Base-by-base conservation (phyloP, 2,113 vertebrate species). In the Hirundichthys speculiger region DNA sequence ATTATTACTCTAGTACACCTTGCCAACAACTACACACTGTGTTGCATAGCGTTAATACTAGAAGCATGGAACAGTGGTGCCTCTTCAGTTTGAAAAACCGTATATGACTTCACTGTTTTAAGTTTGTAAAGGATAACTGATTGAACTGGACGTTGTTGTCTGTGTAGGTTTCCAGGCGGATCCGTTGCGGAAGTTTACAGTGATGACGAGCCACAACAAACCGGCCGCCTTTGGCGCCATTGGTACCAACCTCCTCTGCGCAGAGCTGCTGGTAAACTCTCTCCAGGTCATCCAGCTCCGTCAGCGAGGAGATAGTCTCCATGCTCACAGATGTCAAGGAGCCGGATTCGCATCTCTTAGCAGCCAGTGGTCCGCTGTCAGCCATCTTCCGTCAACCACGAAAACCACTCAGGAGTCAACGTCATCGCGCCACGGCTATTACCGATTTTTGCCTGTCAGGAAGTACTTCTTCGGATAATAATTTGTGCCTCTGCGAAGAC, bases 251-350 rank as follows among this genome's bases (percentile, higher is more conserved):
- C 96, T 99, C 96, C 80, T 98, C 95, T 9, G 79, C 83, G 61
- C 96, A 98, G 5, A 99, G 93, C 72, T 93, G 91, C 62, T 93
- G 88, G 76, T 98, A 99, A 52, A 95, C 95, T 12, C 81, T 91
- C 83, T 98, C 96, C 88, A 99, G 91, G 27, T 98, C 96, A 34
- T 94, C 90, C 74, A 98, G 84, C 30, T 98, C 96, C 0, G 96
- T 98, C 30, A 99, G 88, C 0, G 90, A 85, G 24, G 92, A 93
- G 65, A 99, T 94, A 2, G 90, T 79, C 19, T 97, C 96, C 88
- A 89, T 88, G 9, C 73, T 89, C 6, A 88, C 71, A 0, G 85
- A 69, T 2, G 80, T 86, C 8, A 75, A 4, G 0, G 76, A 47
- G 13, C 80, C 64, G 6, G 88, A 89, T 18, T 84, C 87, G 66